Conservation (phyloP, 2,797 vertebrate species). For the Acrocephalus scirpaceus region DNA sequence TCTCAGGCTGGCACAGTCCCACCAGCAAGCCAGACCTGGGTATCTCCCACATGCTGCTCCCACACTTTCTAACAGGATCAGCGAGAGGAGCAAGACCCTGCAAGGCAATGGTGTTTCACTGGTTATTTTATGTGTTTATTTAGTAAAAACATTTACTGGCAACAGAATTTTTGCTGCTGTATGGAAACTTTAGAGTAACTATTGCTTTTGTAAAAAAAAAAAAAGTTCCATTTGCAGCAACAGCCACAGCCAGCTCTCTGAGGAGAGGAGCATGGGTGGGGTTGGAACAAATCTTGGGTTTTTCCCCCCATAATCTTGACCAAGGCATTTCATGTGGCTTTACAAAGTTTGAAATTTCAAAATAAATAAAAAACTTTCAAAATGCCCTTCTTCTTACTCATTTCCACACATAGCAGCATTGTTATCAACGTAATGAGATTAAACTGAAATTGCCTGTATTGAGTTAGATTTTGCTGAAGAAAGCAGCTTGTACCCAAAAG, state of each 20-base stretch:
- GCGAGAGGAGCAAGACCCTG: neutral
- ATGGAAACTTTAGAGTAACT: neutral
- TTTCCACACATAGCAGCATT: neutral
- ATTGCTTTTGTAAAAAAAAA: neutral
- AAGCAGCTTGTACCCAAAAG: slow-evolving; percentile 19
- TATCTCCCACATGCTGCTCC: neutral
- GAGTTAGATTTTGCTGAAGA: slow-evolving; percentile 56
- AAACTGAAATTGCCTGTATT: slow-evolving; percentile 1
- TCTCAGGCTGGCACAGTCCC: neutral
- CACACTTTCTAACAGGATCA: neutral
- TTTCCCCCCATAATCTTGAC: neutral
- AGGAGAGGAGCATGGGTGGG: neutral
- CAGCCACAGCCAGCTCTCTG: neutral
- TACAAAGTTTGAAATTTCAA: neutral
- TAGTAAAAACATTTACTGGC: neutral
- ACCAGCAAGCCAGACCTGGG: neutral
- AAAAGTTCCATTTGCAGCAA: neutral
- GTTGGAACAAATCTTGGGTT: neutral
- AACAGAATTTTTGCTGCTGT: neutral
- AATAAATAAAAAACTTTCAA: neutral
- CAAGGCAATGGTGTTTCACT: neutral
- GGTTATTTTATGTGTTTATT: neutral
- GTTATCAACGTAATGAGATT: slow-evolving; percentile 2
- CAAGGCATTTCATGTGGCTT: neutral
- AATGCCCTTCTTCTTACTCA: neutral